Percentiles rank a stretch among this genome's conserved stretches.
These are phyloP conservation scores for Epizoanthus stellaris DNA, from an alignment of 92 coral and sea anemone genomes.

Conservation along the genomic window DNA sequence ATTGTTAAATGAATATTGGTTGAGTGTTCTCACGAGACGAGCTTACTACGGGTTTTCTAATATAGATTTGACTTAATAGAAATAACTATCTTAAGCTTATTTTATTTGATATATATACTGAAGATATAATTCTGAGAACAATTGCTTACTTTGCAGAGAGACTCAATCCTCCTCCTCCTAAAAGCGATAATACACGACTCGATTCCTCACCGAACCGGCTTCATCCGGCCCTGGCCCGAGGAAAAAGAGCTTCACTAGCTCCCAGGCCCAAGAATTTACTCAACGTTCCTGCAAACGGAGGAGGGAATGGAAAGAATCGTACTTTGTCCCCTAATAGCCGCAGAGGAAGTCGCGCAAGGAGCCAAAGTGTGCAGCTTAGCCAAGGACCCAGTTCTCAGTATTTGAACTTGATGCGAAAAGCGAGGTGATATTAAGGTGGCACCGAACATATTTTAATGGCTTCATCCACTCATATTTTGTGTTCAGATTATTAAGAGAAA, in stretches of 20 bases:
- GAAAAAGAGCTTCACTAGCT: constrained; percentile 77
- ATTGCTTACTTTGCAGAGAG: constrained; percentile 61
- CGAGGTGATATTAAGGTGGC: neutral
- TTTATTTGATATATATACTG: no score
- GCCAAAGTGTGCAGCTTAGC: constrained; percentile 87
- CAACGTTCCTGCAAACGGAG: constrained; percentile 27
- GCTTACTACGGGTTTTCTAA: no score
- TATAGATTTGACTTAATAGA: no score
- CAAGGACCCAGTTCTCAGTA: constrained; percentile 65
- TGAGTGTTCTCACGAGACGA: no score
- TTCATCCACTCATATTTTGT: no score
- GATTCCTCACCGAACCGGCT: constrained; percentile 60
- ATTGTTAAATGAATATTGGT: no score
- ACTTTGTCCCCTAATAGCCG: constrained; percentile 47
- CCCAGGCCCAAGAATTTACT: constrained; percentile 66
- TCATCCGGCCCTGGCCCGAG: constrained; percentile 70
- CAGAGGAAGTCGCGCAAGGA: constrained; percentile 83
- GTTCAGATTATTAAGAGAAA: no score
- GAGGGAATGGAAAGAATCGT: constrained; percentile 19
- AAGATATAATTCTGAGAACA: no score
- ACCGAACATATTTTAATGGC: no score
- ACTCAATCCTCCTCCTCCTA: constrained; percentile 87
- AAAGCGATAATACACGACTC: constrained; percentile 54
- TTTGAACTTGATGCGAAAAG: constrained; percentile 16
- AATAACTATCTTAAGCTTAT: no score